These are phyloP conservation scores for Melanostoma scalare DNA, from an alignment of 2,888 invertebrate species.

Conservation along the genomic window DNA sequence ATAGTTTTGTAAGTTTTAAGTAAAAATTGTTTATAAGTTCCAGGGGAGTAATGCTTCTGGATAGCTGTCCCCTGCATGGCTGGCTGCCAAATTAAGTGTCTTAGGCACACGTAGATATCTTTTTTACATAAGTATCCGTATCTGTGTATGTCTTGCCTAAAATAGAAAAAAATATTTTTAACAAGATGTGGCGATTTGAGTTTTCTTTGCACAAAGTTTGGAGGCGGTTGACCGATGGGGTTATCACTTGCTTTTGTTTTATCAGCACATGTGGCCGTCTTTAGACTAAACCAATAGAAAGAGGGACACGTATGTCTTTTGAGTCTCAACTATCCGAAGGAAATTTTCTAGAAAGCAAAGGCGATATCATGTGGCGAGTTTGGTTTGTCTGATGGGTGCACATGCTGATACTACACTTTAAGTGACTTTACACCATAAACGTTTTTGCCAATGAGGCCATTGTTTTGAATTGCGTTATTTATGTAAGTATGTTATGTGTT, in stretches of 20 bases:
- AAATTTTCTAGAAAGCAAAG: slow-evolving; percentile 13
- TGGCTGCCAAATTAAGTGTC: slow-evolving; percentile 62
- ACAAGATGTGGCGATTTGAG: slow-evolving; percentile 21
- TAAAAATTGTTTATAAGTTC: slow-evolving; percentile 52
- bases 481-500: no score
- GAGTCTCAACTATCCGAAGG: neutral
- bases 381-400: neutral
- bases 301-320: slow-evolving; percentile 34
- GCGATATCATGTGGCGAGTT: slow-evolving; percentile 28
- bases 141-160: slow-evolving; percentile 37
- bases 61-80: slow-evolving; percentile 31
- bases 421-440: no score
- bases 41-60: slow-evolving; percentile 13
- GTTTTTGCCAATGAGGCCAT: no score
- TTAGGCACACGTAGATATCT: slow-evolving; percentile 30
- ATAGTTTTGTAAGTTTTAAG: slow-evolving; percentile 49
- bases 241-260: slow-evolving; percentile 39
- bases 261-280: neutral
- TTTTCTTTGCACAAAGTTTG: slow-evolving; percentile 18
- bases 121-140: slow-evolving; percentile 38
- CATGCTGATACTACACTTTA: neutral
- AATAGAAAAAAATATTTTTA: slow-evolving; percentile 59
- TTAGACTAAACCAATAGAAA: slow-evolving; percentile 7
- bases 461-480: no score
- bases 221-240: slow-evolving; percentile 36